phyloP scores from a whole-genome alignment of 2,113 vertebrate species.

The Pterocles orientalis region DNA sequence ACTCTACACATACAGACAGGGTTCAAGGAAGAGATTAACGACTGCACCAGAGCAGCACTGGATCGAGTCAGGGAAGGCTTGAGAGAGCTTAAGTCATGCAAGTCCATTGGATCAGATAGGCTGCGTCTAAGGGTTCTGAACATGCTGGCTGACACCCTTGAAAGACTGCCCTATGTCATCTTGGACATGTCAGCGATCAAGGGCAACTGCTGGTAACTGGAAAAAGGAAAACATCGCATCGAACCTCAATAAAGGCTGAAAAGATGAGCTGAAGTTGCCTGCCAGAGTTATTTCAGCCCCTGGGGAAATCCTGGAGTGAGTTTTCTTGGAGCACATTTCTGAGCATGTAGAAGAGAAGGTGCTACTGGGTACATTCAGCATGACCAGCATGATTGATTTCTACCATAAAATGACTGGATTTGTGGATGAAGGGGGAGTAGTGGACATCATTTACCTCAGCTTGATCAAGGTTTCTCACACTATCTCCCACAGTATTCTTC shows the following conservation, averaged over 20 bases:
- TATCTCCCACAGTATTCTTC: background rate
- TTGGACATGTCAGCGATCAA: background rate
- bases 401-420: background rate
- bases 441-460: background rate
- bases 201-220: background rate
- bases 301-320: background rate
- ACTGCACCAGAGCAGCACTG: background rate
- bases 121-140: background rate
- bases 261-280: background rate
- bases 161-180: background rate
- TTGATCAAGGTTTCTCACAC: background rate
- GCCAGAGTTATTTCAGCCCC: background rate
- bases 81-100: background rate
- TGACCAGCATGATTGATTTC: background rate
- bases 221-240: background rate
- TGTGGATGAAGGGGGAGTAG: background rate
- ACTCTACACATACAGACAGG: background rate
- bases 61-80: background rate
- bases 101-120: background rate
- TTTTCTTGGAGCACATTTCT: background rate
- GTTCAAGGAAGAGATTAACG: background rate
- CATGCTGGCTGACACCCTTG: background rate
- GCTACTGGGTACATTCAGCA: background rate
- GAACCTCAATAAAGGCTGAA: background rate
- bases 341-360: background rate